These are phyloP conservation scores for Microplitis demolitor DNA, from an alignment of 1,140 invertebrate genomes.

Conservation along the genomic window DNA sequence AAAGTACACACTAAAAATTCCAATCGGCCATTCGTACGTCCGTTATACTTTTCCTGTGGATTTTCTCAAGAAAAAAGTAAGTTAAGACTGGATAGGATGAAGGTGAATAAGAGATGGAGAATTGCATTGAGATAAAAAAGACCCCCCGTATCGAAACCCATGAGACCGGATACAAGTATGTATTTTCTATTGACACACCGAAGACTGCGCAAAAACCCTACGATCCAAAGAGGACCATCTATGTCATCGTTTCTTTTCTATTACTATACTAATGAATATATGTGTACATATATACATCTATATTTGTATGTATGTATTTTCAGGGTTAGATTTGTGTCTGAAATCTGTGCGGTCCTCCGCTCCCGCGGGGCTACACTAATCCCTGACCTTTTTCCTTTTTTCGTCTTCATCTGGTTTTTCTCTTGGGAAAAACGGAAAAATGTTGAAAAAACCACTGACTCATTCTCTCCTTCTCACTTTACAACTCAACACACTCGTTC, in stretches of 20 bases:
- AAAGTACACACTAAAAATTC: background rate
- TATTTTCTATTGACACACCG: constrained; percentile 43
- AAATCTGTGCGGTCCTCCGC: constrained; percentile 26
- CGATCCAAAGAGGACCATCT: background rate
- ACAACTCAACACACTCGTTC: background rate
- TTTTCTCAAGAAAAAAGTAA: too few species aligned
- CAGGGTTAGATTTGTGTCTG: constrained; percentile 7
- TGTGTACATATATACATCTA: background rate
- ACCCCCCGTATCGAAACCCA: constrained; percentile 30
- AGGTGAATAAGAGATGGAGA: constrained; percentile 16
- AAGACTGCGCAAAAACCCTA: constrained; percentile 4
- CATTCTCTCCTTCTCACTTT: background rate
- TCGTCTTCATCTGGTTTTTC: constrained; percentile 11
- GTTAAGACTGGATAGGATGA: background rate
- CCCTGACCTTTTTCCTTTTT: constrained; percentile 40
- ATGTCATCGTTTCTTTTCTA: background rate
- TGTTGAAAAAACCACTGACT: constrained; percentile 5
- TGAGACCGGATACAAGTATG: constrained; percentile 31
- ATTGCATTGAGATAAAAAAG: constrained; percentile 4
- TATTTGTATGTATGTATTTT: background rate
- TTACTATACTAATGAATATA: background rate
- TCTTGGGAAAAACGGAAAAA: constrained; percentile 25
- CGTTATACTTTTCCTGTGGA: too few species aligned
- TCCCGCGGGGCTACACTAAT: constrained; percentile 36
- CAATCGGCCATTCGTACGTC: too few species aligned